Conservation (phyloP, 2,113 vertebrate species). For the Athene cunicularia region DNA sequence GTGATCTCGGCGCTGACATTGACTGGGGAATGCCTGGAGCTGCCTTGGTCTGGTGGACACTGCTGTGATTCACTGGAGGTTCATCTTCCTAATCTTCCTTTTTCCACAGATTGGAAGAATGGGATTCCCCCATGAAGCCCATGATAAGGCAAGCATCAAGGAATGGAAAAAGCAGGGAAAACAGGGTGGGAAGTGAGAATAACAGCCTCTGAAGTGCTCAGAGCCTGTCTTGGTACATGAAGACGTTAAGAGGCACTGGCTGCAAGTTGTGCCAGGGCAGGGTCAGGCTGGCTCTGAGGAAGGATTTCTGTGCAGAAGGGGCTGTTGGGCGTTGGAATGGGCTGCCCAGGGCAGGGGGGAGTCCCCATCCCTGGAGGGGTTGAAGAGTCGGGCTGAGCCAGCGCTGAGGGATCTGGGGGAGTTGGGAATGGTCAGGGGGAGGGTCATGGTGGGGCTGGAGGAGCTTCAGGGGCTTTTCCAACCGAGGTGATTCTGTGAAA, state of each 20-base stretch:
- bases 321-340: too few species aligned
- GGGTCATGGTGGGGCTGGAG: too few species aligned
- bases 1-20: not conserved
- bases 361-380: too few species aligned
- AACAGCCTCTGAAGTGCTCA: not conserved
- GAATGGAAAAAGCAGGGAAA: not conserved
- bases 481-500: not conserved
- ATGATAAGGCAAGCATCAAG: not conserved
- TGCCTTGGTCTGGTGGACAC: not conserved
- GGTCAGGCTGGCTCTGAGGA: too few species aligned
- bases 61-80: rapidly evolving
- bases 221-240: not conserved
- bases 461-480: too few species aligned
- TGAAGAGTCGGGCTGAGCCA: too few species aligned
- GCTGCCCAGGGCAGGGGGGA: too few species aligned
- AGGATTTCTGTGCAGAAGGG: too few species aligned
- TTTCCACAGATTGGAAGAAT: not conserved
- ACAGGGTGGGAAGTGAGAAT: not conserved
- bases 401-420: too few species aligned
- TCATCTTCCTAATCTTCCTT: not conserved
- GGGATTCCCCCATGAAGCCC: not conserved
- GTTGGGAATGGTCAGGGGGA: too few species aligned
- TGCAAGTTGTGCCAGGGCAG: too few species aligned
- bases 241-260: too few species aligned
- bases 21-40: not conserved